A percentile compares a stretch with the other conserved stretches of the same genome.
Conservation (phyloP, 1,140 invertebrate genomes). For the Sycophila sp. region DNA sequence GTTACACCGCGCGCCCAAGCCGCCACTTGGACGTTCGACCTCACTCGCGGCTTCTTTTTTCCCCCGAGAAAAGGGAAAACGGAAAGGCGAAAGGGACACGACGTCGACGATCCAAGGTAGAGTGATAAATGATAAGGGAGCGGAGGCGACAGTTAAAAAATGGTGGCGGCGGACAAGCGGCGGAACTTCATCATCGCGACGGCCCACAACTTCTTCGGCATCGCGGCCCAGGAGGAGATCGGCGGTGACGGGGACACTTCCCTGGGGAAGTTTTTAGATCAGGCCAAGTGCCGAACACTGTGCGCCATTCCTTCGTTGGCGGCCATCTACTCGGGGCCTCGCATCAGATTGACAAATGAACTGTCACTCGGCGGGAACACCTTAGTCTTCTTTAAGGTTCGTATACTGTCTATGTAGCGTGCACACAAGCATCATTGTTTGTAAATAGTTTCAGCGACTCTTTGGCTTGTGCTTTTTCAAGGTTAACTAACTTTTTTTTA, state of each 20-base stretch:
- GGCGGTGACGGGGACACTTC: constrained; percentile 41
- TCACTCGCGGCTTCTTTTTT: too few relatives aligned
- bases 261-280: constrained; percentile 57
- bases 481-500: too few relatives aligned
- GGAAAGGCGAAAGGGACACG: too few relatives aligned
- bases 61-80: too few relatives aligned
- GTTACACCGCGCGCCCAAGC: not conserved
- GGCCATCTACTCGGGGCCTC: constrained; percentile 14
- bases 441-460: too few relatives aligned
- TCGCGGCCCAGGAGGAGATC: constrained; percentile 38
- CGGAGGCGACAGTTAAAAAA: too few relatives aligned
- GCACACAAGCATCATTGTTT: too few relatives aligned
- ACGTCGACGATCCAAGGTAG: too few relatives aligned
- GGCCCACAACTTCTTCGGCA: constrained; percentile 57
- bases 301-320: constrained; percentile 44
- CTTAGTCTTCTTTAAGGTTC: constrained; percentile 63
- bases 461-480: too few relatives aligned
- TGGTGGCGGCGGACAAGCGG: constrained; percentile 55
- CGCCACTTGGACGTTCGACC: not conserved
- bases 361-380: constrained; percentile 49
- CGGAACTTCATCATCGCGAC: constrained; percentile 54
- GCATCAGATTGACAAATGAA: constrained; percentile 51
- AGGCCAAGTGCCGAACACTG: constrained; percentile 51
- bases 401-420: not conserved
- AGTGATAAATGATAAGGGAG: too few relatives aligned